A percentile compares a stretch with the other conserved stretches of the same genome.
phyloP scores from a whole-genome alignment of 1,140 invertebrate species.

The Drosophila truncata region DNA sequence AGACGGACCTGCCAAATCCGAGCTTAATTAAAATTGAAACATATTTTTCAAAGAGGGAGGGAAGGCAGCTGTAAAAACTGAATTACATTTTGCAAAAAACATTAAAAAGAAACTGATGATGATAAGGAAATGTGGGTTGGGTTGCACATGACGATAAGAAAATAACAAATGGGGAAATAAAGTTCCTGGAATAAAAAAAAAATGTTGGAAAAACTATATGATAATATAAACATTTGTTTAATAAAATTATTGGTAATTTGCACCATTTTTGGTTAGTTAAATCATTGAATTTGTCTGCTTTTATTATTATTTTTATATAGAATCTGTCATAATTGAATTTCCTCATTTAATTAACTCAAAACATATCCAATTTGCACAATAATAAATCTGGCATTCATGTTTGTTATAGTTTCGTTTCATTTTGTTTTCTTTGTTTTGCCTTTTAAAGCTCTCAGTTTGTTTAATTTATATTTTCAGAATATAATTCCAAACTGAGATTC shows the following conservation, averaged over 20 bases:
- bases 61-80: conserved; percentile 27
- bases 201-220: not conserved
- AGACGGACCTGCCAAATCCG: conserved; percentile 25
- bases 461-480: conserved; percentile 6
- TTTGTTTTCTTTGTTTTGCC: not conserved
- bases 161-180: conserved; percentile 6
- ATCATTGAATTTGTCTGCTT: not conserved
- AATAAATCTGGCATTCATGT: not conserved
- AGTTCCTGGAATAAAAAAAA: conserved; percentile 4
- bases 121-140: conserved; percentile 12
- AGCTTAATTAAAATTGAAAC: conserved; percentile 75
- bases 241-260: not conserved
- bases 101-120: not conserved
- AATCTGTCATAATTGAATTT: not conserved
- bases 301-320: not conserved
- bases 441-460: not conserved
- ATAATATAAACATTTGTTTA: not conserved
- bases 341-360: not conserved
- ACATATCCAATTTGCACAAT: not conserved
- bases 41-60: conserved; percentile 24
- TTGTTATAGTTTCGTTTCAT: not conserved
- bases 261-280: not conserved
- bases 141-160: conserved; percentile 10
- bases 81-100: conserved; percentile 39
- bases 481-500: conserved; percentile 16